A percentile compares a stretch with the other conserved stretches of the same genome.
Evolutionary conservation across 1,140 invertebrate species (phyloP).

Genomic region (Mycetomoellerius zeteki): DNA sequence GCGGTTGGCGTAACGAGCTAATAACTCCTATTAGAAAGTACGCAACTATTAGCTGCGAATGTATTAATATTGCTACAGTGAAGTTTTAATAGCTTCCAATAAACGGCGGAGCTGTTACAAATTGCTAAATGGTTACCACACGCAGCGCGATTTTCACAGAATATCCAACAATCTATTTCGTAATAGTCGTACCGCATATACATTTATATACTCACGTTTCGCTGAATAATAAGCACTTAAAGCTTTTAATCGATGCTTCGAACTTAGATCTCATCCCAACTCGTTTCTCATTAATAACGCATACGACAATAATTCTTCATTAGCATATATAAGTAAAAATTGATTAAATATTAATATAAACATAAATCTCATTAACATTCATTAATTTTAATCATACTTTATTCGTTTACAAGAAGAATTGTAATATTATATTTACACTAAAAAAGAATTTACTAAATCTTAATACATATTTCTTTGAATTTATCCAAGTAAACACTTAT

Average conservation of each 20-base stretch:
- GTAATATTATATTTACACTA: background rate
- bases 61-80: conserved; percentile 36
- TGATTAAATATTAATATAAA: conserved; percentile 7
- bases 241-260: conserved; percentile 63
- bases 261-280: conserved; percentile 45
- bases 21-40: conserved; percentile 63
- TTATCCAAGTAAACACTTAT: too few species aligned
- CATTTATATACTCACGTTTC: conserved; percentile 4
- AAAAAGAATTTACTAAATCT: too few species aligned
- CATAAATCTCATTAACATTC: background rate
- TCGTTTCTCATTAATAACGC: conserved; percentile 62
- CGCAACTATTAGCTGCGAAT: conserved; percentile 43
- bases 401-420: background rate
- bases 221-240: background rate
- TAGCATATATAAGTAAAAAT: background rate
- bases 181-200: background rate
- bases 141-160: conserved; percentile 13
- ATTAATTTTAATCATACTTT: background rate
- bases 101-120: conserved; percentile 47
- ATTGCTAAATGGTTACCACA: conserved; percentile 41
- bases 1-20: conserved; percentile 61
- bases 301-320: conserved; percentile 22
- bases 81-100: conserved; percentile 44
- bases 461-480: too few species aligned
- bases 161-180: conserved; percentile 43